phyloP scores from a whole-genome alignment of 1,140 invertebrate species.

The Streblospio benedicti region DNA sequence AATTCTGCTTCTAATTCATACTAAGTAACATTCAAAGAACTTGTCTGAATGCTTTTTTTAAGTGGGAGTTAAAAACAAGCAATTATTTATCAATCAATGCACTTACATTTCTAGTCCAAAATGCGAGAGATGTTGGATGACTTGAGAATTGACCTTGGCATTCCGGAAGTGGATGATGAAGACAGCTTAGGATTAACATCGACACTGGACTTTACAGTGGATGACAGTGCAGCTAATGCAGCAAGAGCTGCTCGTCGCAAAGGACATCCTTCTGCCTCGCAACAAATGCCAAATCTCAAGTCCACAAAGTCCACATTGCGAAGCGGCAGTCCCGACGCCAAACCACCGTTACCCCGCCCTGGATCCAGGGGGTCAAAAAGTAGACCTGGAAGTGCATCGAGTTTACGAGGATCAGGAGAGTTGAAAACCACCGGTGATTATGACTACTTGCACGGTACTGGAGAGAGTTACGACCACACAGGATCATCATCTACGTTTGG shows the following conservation, averaged over 20 bases:
- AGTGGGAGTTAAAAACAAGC: background rate
- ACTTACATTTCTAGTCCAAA: background rate
- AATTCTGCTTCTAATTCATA: background rate
- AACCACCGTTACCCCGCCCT: background rate
- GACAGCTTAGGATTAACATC: background rate
- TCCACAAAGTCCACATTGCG: background rate
- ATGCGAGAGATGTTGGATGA: constrained; percentile 29
- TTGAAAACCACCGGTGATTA: no score
- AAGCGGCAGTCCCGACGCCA: background rate
- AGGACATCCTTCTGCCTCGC: background rate
- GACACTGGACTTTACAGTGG: background rate
- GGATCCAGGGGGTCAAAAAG: background rate
- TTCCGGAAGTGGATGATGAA: constrained; percentile 8
- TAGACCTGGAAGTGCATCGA: background rate
- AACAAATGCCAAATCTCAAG: background rate
- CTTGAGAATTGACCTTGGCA: constrained; percentile 28
- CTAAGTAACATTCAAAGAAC: background rate
- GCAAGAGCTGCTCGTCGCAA: background rate
- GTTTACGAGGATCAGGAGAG: background rate
- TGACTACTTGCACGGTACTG: no score
- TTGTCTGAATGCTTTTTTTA: background rate
- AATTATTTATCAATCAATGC: background rate
- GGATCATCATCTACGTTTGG: background rate
- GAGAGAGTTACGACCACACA: background rate
- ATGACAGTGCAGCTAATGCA: background rate